Conservation (phyloP, 2,888 invertebrate genomes). For the Automeris io region DNA sequence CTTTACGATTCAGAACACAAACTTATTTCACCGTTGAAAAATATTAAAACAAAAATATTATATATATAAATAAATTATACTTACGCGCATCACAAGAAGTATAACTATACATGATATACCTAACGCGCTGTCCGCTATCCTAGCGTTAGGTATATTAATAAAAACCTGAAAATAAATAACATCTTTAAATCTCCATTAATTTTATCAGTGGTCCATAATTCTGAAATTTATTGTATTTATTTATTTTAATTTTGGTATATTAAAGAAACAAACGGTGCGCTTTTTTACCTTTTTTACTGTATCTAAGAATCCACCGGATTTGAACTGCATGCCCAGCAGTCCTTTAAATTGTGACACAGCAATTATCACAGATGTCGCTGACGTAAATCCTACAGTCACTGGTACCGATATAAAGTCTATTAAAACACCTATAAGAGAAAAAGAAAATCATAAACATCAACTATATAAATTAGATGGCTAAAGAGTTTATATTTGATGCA, state of each 20-base stretch:
- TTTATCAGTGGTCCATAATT: too few species aligned
- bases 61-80: too few species aligned
- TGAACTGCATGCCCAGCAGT: conserved; percentile 82
- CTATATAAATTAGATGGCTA: too few species aligned
- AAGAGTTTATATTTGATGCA: too few species aligned
- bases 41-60: too few species aligned
- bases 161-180: conserved; percentile 64
- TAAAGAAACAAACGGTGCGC: too few species aligned
- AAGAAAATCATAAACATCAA: neutral
- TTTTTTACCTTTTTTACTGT: conserved; percentile 81
- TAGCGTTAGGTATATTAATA: conserved; percentile 81
- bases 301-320: conserved; percentile 85
- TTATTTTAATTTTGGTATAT: too few species aligned
- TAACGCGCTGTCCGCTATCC: conserved; percentile 81
- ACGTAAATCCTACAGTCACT: conserved; percentile 92
- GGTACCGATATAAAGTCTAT: conserved; percentile 94
- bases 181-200: neutral
- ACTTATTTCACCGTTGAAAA: too few species aligned
- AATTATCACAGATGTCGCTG: conserved; percentile 93
- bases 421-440: conserved; percentile 80
- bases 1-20: too few species aligned
- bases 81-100: conserved; percentile 86
- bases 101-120: conserved; percentile 85
- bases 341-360: conserved; percentile 90
- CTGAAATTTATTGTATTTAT: too few species aligned